phyloP scores from a whole-genome alignment of 1,140 invertebrate species.

The Zeugodacus cucurbitae region DNA sequence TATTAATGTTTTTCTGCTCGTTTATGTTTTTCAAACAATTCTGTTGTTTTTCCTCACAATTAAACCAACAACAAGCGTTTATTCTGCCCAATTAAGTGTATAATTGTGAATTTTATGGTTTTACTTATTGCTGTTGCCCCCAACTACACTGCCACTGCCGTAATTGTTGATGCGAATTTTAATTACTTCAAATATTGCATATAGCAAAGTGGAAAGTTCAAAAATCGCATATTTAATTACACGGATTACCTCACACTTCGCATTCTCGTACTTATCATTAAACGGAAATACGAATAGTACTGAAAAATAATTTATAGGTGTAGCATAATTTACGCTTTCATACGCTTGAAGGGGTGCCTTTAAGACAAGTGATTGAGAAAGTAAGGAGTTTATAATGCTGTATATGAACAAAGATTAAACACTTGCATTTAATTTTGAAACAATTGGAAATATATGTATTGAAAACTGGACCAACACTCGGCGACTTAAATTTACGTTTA shows the following conservation, averaged over 20 bases:
- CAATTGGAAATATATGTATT: no score
- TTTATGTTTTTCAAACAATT: not conserved
- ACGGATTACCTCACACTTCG: not conserved
- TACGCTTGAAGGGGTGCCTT: no score
- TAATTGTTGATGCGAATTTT: not conserved
- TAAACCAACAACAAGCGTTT: slow-evolving; percentile 10
- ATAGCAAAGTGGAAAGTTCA: not conserved
- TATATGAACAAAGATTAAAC: no score
- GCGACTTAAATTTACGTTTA: no score
- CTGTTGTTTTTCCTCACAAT: slow-evolving; percentile 19
- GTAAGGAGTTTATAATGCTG: no score
- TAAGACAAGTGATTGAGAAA: no score
- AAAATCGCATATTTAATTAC: not conserved
- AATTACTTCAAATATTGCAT: not conserved
- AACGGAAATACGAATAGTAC: not conserved
- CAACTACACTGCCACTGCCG: not conserved
- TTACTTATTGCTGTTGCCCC: not conserved
- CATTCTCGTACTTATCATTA: not conserved
- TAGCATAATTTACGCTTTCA: no score
- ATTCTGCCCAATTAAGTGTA: slow-evolving; percentile 32
- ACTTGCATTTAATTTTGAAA: no score
- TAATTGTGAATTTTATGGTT: slow-evolving; percentile 22
- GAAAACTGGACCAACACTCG: no score
- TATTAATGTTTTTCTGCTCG: not conserved
- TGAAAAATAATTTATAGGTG: not conserved